These are phyloP conservation scores for Chrysolina americana DNA, from an alignment of 2,888 invertebrate species.

Conservation along the genomic window DNA sequence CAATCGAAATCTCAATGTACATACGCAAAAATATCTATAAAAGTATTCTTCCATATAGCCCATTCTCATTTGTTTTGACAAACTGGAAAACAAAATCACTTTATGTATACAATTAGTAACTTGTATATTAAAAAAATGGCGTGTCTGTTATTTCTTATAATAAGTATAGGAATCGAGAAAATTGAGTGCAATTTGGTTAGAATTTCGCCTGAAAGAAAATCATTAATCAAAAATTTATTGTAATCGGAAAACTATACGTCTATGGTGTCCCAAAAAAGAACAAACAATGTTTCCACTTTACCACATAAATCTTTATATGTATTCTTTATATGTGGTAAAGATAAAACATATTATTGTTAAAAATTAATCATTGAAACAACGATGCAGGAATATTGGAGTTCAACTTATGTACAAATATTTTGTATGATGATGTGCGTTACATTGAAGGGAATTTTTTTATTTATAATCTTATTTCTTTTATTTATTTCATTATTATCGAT, in stretches of 20 bases:
- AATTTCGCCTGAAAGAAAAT: background rate
- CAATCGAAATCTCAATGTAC: no score
- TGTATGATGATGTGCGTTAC: conserved; percentile 4
- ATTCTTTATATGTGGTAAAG: no score
- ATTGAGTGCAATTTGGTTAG: background rate
- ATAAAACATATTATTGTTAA: no score
- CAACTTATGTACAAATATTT: background rate
- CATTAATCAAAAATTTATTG: background rate
- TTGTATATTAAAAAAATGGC: background rate
- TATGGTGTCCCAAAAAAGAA: no score
- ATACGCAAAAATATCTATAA: background rate
- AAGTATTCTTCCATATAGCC: background rate
- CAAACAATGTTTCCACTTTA: no score
- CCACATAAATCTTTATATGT: no score
- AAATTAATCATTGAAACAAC: no score
- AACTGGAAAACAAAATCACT: background rate
- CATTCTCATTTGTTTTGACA: background rate
- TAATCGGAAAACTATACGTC: no score
- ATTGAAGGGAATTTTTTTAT: background rate
- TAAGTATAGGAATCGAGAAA: background rate
- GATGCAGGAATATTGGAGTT: no score
- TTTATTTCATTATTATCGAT: background rate
- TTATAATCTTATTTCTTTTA: background rate
- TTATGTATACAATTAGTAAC: background rate
- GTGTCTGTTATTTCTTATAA: background rate